Evolutionary conservation across 2,113 vertebrate genomes (phyloP), one percentile per base, ranked within the genome.

Genomic region (Cryptotis parvus): DNA sequence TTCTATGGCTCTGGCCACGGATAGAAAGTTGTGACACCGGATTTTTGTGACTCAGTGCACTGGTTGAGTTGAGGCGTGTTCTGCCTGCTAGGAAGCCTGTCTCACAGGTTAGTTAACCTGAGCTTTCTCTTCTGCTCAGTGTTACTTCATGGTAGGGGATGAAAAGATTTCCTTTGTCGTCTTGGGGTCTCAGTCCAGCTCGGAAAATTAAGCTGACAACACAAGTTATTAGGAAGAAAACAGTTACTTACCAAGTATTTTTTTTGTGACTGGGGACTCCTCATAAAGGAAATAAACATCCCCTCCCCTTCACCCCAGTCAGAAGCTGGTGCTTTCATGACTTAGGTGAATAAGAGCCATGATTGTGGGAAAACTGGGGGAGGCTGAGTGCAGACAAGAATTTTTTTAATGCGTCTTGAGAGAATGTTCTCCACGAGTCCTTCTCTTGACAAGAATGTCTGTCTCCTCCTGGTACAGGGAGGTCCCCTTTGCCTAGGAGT

Each of bases 121-220:
- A 12, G 9, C 26, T n/a, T 90, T 58, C 31, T 92, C 20, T 87
- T 87, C 29, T 39, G 55, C 35, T 78, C 11, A 29, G 20, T 72
- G 55, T 69, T 65, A 18, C 39, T 27, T 87, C 3, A 3, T 73
- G 27, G 74, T 52, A 22, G 31, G 55, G 14, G 11, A 55, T 49
- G 68, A 52, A 29, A 55, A 58, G 37, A 79, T 84, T 55, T 72
- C 43, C 45, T 73, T 93, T 35, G 35, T 14, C 31, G 18, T 89
- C 43, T 35, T 73, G 16, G 31, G 31, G 41, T 55, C 55, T 89
- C 55, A 68, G 74, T 29, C 35, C 79, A 33, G 65, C 27, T 52
- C 33, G 45, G 49, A 84, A 85, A 91, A 70, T 84, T 84, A 77
- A 91, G 77, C 39, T 55, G 35, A 58, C 52, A 68, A 63, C 31